These are phyloP conservation scores for Hydrocynus forskahlii DNA, from an alignment of 2,797 vertebrate genomes.

Conservation along the genomic window DNA sequence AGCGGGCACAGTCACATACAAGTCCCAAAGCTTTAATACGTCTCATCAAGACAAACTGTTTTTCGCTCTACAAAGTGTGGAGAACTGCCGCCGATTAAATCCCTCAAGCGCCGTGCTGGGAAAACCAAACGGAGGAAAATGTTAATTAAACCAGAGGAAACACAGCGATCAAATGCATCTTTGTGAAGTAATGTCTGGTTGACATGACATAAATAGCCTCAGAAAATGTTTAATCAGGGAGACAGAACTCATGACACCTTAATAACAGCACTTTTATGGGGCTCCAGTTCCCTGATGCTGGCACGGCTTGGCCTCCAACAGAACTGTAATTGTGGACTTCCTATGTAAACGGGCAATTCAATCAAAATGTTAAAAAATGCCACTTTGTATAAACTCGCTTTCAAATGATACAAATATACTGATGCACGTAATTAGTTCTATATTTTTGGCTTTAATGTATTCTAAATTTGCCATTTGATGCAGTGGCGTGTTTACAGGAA, in stretches of 20 bases:
- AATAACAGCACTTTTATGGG: constrained; percentile 58
- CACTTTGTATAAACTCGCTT: constrained; percentile 56
- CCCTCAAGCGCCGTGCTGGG: constrained; percentile 44
- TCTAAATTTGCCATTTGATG: constrained; percentile 58
- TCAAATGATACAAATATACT: constrained; percentile 58
- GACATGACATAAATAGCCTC: constrained; percentile 58
- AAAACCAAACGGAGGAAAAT: constrained; percentile 46
- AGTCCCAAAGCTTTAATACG: constrained; percentile 42
- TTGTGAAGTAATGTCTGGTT: constrained; percentile 58
- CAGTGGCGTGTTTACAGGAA: constrained; percentile 56
- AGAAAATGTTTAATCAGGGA: constrained; percentile 57
- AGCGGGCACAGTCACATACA: constrained; percentile 36
- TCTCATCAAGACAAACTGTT: constrained; percentile 43
- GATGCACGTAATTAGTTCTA: constrained; percentile 56
- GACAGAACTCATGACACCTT: constrained; percentile 61
- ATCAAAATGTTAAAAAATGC: constrained; percentile 56
- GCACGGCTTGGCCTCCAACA: constrained; percentile 48
- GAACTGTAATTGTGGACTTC: constrained; percentile 59
- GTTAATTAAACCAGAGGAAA: constrained; percentile 58
- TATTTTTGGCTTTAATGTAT: constrained; percentile 57
- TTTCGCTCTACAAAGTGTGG: constrained; percentile 44
- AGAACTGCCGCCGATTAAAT: constrained; percentile 38
- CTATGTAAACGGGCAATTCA: constrained; percentile 60
- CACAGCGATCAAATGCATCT: constrained; percentile 54
- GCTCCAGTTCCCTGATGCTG: constrained; percentile 54